Conservation (phyloP, 92 coral and sea anemone genomes). For the Porites divaricata region DNA sequence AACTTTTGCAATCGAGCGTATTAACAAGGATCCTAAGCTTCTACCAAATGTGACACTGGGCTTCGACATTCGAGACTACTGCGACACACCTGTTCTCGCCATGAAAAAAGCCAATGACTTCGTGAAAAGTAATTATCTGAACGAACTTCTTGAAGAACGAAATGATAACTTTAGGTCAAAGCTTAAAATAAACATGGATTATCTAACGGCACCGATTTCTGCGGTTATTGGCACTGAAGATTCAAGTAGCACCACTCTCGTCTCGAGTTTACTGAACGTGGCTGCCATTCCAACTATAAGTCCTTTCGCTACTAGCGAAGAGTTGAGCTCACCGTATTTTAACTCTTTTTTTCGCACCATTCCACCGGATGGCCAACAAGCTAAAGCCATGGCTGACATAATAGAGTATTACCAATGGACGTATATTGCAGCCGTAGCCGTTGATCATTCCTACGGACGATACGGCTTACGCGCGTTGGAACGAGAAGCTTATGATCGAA, state of each 20-base stretch:
- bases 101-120: slow-evolving; percentile 68
- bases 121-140: slow-evolving; percentile 59
- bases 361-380: slow-evolving; percentile 86
- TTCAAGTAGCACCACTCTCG: slow-evolving; percentile 73
- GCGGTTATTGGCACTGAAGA: slow-evolving; percentile 84
- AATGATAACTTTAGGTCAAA: neutral
- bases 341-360: slow-evolving; percentile 81
- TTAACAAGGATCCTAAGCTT: slow-evolving; percentile 60
- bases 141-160: slow-evolving; percentile 32
- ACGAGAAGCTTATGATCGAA: slow-evolving; percentile 78
- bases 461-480: slow-evolving; percentile 85
- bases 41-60: slow-evolving; percentile 67
- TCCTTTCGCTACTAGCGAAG: slow-evolving; percentile 85
- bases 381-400: slow-evolving; percentile 84
- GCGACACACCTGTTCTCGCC: slow-evolving; percentile 78
- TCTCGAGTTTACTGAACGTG: slow-evolving; percentile 78
- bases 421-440: slow-evolving; percentile 81
- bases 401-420: slow-evolving; percentile 79
- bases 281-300: slow-evolving; percentile 73
- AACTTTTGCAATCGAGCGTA: slow-evolving; percentile 59
- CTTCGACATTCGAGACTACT: slow-evolving; percentile 76
- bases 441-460: slow-evolving; percentile 86
- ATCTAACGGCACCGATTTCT: slow-evolving; percentile 66
- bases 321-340: slow-evolving; percentile 76
- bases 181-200: neutral